Evolutionary conservation across 1,140 invertebrate species (phyloP), one percentile per base, ranked within the genome.

Genomic region (Whitmania pigra): DNA sequence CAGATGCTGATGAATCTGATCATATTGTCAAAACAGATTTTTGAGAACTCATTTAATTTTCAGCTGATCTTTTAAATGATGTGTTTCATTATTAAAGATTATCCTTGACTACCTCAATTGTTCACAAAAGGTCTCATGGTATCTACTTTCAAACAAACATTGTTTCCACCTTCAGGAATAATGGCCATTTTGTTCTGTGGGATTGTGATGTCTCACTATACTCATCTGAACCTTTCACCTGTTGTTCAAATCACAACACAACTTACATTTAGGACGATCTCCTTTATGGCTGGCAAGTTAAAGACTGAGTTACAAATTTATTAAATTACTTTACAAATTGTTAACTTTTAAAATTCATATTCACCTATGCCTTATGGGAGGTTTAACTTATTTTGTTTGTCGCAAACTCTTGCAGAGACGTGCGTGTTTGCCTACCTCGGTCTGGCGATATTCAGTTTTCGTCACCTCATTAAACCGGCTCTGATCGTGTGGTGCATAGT

Each of bases 131-230:
- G 5, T 36, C 31, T 36, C 2, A 36, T 36, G 6, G 31, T 6
- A 36, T 3, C 31, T 36, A 36, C 6, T 49, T 49, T 49, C 15
- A 17, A 17, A 49, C 13, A 49, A 49, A 49, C 15, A 15, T 49
- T 49, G 11, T 49, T 49, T 49, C 15, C 13, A 13, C 9, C 15
- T 85, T 75, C 83, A 90, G 93, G 94, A 73, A 99, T 99, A 57
- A 99, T 99, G 96, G 94, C 96, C 20, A 99, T 99, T 77, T 83
- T 99, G 73, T 97, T 98, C 80, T 96, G 94, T 85, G 96, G 95
- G 3, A 94, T 99, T 79, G 94, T 97, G 0, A 99, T 99, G 96
- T 97, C 94, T 0, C 96, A 99, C 81, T 99, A 99, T 78, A 98
- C 95, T 22, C 96, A 99, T 85, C 94, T 93, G 77, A 99, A 99